Evolutionary conservation across 2,888 invertebrate species (phyloP), one percentile per base, ranked within the genome.

Genomic region (Tromatobia lineatoria): DNA sequence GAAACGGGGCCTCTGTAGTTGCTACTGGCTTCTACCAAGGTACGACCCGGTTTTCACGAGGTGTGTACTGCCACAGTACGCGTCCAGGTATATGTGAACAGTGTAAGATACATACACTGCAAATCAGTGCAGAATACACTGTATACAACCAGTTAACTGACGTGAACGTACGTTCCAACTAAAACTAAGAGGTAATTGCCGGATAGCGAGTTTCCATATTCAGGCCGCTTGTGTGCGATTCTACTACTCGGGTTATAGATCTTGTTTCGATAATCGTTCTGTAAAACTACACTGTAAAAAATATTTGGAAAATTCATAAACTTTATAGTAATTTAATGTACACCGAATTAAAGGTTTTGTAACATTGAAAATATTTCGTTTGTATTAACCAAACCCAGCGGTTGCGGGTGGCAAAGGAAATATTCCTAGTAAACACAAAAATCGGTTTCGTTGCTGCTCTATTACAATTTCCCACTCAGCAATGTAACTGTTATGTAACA

Each of bases 41-140:
- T 85, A 76, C 83, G 86, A 86, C 85, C 86, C 81, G 86, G 71
- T 86, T 85, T 83, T 85, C 83, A 83, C 79, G 54, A 84, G 67
- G 75, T 77, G 47, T 78, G 74, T 64, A 70, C 73, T 18, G 45
- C 42, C 61, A 15, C 59, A 8, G 18, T 76, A 50, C 29, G 45
- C 18, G n/a, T 42, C 18, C 66, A 54, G 2, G 25, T 50, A 64
- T 38, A 38, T 13, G 47, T 18, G 20, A 15, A 15, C 15, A 20
- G 13, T 52, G 47, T 75, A 20, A 52, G 6, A 0, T 10, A 38
- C 10, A 10, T 29, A 45, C 10, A 50, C 18, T 20, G 47, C 10
- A 3, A 18, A 13, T 34, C n/a, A 52, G 69, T n/a, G 13, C 73
- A 61, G 74, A 74, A 61, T 47, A 54, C 47, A 59, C 20, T 47